Base-by-base conservation (phyloP, 2,888 invertebrate genomes). In the Oligia strigilis region DNA sequence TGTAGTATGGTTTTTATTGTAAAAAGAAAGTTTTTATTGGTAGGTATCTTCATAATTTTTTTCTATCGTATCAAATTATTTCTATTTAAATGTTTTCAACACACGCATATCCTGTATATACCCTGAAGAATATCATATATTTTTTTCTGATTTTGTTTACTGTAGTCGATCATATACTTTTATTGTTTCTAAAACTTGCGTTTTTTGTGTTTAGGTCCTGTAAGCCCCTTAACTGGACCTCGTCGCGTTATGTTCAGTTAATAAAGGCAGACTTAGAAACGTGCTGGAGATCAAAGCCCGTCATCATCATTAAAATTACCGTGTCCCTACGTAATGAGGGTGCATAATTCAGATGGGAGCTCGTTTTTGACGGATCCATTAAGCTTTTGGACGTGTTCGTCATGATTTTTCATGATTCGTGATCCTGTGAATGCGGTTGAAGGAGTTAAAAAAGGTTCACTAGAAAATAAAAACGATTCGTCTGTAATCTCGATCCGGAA, bases 261-360 rank as follows among this genome's bases (percentile, higher is more conserved):
- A 4, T 23, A 13, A 43, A 43, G n/a, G 2, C 14, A 43, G 2
- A 23, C 23, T n/a, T n/a, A 52, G 46, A 65, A 46, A 43, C 55
- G 17, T 9, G n/a, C 6, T 17, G 23, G n/a, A 43, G 36, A 29
- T 13, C 52, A 52, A 64, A 52, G 43, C 0, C 11, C 0, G 19
- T 17, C 13, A 43, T 62, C 52, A 62, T 62, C 52, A 80, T 80
- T 70, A 78, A 43, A 52, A 52, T 6, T 4, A 2, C 62, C 70
- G 78, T 70, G 52, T 36, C 6, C 14, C n/a, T n/a, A 23, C 36
- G 36, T 55, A 80, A 80, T 71, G 78, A 80, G 62, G 71, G 19
- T 79, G 72, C 80, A 79, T 71, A n/a, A 71, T 55, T 55, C 43
- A 55, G 19, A 75, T 49, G n/a, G 36, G 43, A n/a, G 62, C 6